A percentile compares a stretch with the other conserved stretches of the same genome.
Conservation (phyloP, 2,113 vertebrate genomes). For the Apaloderma vittatum region DNA sequence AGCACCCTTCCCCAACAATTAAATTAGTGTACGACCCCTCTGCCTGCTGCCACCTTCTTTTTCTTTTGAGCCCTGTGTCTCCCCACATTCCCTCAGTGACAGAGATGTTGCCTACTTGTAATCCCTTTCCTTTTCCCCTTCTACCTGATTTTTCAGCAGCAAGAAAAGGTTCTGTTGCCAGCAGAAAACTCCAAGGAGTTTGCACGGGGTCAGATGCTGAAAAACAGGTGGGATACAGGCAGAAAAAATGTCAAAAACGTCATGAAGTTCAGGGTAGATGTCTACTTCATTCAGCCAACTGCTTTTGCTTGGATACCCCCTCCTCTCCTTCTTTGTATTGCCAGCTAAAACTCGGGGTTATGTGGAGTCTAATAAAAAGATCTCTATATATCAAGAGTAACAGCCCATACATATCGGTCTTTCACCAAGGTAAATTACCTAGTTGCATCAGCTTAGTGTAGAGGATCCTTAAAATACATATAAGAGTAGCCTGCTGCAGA, state of each 20-base stretch:
- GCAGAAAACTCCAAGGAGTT: not conserved
- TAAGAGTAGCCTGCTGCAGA: not conserved
- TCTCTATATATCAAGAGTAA: not conserved
- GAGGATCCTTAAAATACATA: not conserved
- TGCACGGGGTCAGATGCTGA: not conserved
- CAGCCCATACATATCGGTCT: not conserved
- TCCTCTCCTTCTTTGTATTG: not conserved
- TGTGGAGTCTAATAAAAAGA: not conserved
- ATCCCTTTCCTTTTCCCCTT: not conserved
- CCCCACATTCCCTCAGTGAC: not conserved
- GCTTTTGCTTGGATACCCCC: not conserved
- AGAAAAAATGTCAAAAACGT: not conserved
- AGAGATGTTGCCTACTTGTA: not conserved
- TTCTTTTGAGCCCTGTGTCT: not conserved
- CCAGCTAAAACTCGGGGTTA: not conserved
- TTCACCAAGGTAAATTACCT: not conserved
- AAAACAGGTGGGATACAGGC: not conserved
- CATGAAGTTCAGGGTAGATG: not conserved
- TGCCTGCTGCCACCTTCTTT: not conserved
- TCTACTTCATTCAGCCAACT: not conserved
- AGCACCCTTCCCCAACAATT: not conserved
- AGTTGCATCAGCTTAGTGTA: not conserved
- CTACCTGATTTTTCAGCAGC: not conserved
- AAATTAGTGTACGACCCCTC: not conserved
- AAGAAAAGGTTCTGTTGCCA: not conserved